Evolutionary conservation across 2,888 invertebrate species (phyloP).

Genomic region (Andrena bucephala): DNA sequence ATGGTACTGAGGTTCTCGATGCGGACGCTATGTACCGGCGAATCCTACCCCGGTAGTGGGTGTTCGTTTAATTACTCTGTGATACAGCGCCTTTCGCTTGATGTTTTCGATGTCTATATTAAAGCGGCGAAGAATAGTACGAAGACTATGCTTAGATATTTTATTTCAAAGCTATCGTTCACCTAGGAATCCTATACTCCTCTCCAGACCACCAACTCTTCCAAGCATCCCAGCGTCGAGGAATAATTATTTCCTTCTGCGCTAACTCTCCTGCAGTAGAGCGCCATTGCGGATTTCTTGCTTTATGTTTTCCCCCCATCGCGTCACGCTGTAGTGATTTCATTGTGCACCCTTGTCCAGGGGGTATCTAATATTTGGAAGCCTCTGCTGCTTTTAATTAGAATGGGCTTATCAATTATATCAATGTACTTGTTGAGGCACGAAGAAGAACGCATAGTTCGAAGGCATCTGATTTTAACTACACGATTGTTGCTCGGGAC

Average conservation of each 20-base stretch:
- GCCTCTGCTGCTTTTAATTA: slow-evolving; percentile 78
- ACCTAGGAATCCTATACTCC: background rate
- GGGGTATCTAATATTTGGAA: slow-evolving; percentile 62
- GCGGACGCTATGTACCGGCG: background rate
- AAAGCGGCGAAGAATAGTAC: background rate
- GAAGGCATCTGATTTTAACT: background rate
- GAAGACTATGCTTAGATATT: background rate
- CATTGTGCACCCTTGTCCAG: slow-evolving; percentile 40
- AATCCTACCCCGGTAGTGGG: background rate
- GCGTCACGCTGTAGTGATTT: slow-evolving; percentile 58
- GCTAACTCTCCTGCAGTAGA: background rate
- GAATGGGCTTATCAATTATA: slow-evolving; percentile 75
- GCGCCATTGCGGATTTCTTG: slow-evolving; percentile 41
- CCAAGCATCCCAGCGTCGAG: background rate
- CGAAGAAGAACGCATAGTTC: slow-evolving; percentile 48
- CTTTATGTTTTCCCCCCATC: slow-evolving; percentile 46
- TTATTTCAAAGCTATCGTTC: background rate
- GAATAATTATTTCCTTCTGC: slow-evolving; percentile 30
- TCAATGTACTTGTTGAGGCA: slow-evolving; percentile 69
- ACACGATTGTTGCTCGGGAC: background rate
- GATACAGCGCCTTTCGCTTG: background rate
- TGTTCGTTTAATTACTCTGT: background rate
- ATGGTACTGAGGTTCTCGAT: background rate
- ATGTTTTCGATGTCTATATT: background rate
- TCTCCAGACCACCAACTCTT: background rate